phyloP scores from a whole-genome alignment of 2,888 invertebrate species.

The Bimastos eiseni region DNA sequence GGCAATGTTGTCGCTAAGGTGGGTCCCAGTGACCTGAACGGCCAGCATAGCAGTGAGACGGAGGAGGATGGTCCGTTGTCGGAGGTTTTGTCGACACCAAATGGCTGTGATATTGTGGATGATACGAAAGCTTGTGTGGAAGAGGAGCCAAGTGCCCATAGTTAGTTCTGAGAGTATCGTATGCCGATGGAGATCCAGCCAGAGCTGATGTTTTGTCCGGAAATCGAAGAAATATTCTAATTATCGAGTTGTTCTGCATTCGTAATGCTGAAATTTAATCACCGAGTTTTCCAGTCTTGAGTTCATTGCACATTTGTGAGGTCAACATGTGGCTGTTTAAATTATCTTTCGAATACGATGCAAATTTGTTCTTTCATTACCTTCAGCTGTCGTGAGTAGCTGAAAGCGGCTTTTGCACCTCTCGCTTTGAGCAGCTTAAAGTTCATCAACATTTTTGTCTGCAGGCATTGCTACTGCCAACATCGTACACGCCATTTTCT shows the following conservation, averaged over 20 bases:
- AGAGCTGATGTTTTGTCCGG: neutral
- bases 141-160: neutral
- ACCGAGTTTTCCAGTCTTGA: neutral
- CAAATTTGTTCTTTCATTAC: neutral
- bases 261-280: neutral
- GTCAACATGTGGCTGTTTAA: neutral
- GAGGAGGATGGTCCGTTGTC: neutral
- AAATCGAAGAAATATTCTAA: neutral
- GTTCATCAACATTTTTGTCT: neutral
- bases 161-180: neutral
- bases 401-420: neutral
- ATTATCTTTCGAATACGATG: neutral
- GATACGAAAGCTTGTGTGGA: neutral
- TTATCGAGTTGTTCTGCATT: neutral
- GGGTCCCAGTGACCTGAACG: neutral
- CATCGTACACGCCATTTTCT: neutral
- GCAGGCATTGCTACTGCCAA: neutral
- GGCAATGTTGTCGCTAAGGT: neutral
- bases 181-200: neutral
- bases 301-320: neutral
- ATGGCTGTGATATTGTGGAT: slow-evolving; percentile 1
- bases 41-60: neutral
- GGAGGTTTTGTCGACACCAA: neutral
- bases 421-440: neutral
- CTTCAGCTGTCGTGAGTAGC: neutral